phyloP scores from a whole-genome alignment of 2,888 invertebrate genomes.

The Mythimna pallens region DNA sequence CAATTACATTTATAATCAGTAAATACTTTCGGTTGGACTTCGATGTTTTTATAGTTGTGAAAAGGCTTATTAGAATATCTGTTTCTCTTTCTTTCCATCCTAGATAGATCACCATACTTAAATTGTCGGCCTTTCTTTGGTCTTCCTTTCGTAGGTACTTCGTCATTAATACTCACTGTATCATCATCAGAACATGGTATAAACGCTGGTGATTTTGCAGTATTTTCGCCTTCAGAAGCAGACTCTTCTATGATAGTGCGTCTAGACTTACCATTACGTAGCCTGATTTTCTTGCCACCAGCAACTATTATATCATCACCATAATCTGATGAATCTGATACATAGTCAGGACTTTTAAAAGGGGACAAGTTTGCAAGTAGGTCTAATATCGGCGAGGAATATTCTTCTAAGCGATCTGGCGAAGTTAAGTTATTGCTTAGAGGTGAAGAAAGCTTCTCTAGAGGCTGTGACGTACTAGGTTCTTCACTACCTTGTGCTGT shows the following conservation, averaged over 20 bases:
- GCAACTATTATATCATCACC: too few relatives aligned
- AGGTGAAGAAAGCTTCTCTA: too few relatives aligned
- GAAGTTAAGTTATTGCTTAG: too few relatives aligned
- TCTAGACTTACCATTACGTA: conserved; percentile 20
- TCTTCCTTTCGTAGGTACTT: not conserved
- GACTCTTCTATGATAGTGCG: not conserved
- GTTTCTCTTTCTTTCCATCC: not conserved
- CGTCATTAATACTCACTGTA: conserved; percentile 27
- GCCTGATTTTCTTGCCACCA: conserved; percentile 35
- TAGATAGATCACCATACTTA: conserved; percentile 2
- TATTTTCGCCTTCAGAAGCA: not conserved
- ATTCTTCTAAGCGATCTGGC: too few relatives aligned
- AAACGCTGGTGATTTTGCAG: not conserved
- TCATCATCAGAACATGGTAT: conserved; percentile 27
- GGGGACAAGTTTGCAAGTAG: too few relatives aligned
- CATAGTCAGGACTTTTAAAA: too few relatives aligned
- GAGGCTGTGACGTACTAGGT: too few relatives aligned
- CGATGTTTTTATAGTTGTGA: conserved; percentile 40
- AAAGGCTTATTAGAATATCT: conserved; percentile 25
- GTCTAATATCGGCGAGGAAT: too few relatives aligned
- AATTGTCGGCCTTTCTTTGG: not conserved
- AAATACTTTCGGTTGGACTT: too few relatives aligned
- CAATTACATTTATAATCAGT: too few relatives aligned
- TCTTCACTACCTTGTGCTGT: too few relatives aligned
- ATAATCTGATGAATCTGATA: too few relatives aligned